Percentiles rank a stretch among this genome's conserved stretches.
These are phyloP conservation scores for Elephantulus edwardii DNA, from an alignment of 2,113 vertebrate genomes.

Conservation along the genomic window DNA sequence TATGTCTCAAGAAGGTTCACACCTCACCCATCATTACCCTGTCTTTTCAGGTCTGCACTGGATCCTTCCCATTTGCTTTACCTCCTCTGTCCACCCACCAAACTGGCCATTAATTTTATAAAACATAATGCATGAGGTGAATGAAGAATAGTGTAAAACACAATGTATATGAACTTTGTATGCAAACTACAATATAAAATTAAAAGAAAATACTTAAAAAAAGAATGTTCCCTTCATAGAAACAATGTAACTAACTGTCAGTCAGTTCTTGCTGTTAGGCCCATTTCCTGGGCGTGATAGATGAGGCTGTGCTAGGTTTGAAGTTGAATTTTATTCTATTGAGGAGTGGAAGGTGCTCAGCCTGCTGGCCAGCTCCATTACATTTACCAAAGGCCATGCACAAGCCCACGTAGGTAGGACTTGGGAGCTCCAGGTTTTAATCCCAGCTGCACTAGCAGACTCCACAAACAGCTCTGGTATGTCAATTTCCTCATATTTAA, in stretches of 20 bases:
- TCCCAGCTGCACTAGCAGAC: not conserved
- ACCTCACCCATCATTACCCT: too few relatives aligned
- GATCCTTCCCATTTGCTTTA: too few relatives aligned
- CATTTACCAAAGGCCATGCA: slow-evolving; percentile 19
- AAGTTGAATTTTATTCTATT: not conserved
- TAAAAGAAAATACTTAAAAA: too few relatives aligned
- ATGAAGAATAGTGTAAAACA: too few relatives aligned
- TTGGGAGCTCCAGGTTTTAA: slow-evolving; percentile 35
- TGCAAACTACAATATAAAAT: too few relatives aligned
- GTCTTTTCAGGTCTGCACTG: too few relatives aligned
- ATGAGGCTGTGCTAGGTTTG: not conserved
- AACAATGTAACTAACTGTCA: not conserved
- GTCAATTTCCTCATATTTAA: slow-evolving; percentile 68
- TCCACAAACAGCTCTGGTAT: slow-evolving; percentile 38
- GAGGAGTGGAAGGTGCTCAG: not conserved
- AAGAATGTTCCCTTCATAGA: too few relatives aligned
- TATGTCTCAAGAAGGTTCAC: not conserved
- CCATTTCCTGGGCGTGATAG: not conserved
- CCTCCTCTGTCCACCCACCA: too few relatives aligned
- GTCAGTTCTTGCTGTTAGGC: not conserved
- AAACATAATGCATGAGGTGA: too few relatives aligned
- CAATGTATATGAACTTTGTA: too few relatives aligned
- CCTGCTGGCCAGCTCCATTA: not conserved
- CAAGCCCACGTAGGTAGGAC: not conserved
- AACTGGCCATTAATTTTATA: too few relatives aligned